phyloP scores from a whole-genome alignment of 1,140 invertebrate genomes.

The Bombus picipes region DNA sequence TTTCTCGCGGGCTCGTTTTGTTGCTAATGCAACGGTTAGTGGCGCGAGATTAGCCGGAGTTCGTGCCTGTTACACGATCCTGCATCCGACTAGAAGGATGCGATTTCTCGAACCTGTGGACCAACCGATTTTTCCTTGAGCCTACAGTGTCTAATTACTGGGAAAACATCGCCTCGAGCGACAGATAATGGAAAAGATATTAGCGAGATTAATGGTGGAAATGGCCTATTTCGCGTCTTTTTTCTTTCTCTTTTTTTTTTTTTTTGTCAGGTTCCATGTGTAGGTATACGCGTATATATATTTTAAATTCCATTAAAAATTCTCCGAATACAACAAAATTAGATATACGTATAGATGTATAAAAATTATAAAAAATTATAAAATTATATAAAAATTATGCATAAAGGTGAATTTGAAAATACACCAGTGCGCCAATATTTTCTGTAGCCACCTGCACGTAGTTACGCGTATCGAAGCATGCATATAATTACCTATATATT shows the following conservation, averaged over 20 bases:
- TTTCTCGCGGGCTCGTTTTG: constrained; percentile 61
- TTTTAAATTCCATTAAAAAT: too few relatives aligned
- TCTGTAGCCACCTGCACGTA: too few relatives aligned
- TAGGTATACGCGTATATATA: too few relatives aligned
- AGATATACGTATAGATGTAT: too few relatives aligned
- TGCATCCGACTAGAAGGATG: constrained; percentile 40
- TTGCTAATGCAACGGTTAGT: constrained; percentile 66
- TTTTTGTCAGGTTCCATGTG: too few relatives aligned
- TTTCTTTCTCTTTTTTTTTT: not conserved
- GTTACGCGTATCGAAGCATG: too few relatives aligned
- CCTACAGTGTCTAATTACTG: constrained; percentile 39
- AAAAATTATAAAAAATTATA: too few relatives aligned
- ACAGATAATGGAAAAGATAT: not conserved
- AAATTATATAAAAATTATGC: too few relatives aligned
- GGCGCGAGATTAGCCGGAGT: constrained; percentile 55
- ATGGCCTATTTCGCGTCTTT: not conserved
- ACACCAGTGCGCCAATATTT: too few relatives aligned
- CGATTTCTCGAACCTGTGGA: constrained; percentile 53
- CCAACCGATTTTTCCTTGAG: constrained; percentile 35
- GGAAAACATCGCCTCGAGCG: not conserved
- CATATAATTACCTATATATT: not conserved
- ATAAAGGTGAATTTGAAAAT: too few relatives aligned
- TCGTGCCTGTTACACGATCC: constrained; percentile 34
- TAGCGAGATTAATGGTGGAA: not conserved
- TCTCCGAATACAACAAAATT: too few relatives aligned